Conservation (phyloP, 1,140 invertebrate genomes). For the Argopecten irradians region DNA sequence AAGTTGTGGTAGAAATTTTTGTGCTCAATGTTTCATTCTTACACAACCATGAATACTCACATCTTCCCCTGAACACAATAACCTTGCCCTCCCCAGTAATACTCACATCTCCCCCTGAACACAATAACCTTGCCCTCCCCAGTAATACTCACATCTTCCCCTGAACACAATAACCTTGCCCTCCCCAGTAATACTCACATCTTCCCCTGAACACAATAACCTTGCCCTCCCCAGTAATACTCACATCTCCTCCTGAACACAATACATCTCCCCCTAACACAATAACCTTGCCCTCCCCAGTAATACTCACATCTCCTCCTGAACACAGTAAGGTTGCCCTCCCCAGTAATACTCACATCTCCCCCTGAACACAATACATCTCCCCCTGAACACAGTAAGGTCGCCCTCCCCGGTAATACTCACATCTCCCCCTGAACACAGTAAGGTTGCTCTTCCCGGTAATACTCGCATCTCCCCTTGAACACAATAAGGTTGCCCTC, state of each 20-base stretch:
- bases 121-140: background rate
- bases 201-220: background rate
- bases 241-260: background rate
- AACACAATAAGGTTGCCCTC: conserved; percentile 1
- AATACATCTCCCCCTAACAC: background rate
- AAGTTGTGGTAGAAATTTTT: background rate
- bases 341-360: background rate
- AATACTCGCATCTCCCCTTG: background rate
- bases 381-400: background rate
- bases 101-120: background rate
- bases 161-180: background rate
- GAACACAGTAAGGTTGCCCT: background rate
- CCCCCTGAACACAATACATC: conserved; percentile 13
- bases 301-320: background rate
- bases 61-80: conserved; percentile 13
- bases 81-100: background rate
- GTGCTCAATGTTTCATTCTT: background rate
- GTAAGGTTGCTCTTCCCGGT: background rate
- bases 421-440: background rate
- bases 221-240: background rate
- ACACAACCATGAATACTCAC: background rate
- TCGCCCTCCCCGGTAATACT: background rate
- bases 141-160: background rate
- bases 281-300: background rate
- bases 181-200: background rate